Conservation (phyloP, 1,140 invertebrate genomes). For the Ptiloglossa arizonensis region DNA sequence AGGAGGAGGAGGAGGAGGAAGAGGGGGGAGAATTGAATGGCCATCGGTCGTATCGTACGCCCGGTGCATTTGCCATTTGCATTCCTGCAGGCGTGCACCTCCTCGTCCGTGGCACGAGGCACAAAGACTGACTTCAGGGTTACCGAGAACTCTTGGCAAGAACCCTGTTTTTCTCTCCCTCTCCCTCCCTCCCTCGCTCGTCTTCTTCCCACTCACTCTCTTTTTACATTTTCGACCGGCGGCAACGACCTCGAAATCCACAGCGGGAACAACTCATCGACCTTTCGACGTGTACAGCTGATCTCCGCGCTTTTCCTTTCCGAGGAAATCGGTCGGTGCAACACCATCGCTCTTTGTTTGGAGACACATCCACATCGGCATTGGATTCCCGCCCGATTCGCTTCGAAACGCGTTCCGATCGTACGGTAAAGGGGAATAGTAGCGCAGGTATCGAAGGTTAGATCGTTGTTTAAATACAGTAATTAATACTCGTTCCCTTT, state of each 20-base stretch:
- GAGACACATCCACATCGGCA: no score
- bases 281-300: constrained; percentile 50
- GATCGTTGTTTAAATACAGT: no score
- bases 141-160: constrained; percentile 67
- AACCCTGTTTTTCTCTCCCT: constrained; percentile 53
- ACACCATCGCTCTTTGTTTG: not conserved
- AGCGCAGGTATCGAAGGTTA: no score
- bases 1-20: not conserved
- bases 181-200: constrained; percentile 4
- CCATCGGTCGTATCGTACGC: constrained; percentile 35
- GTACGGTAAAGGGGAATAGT: no score
- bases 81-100: constrained; percentile 60
- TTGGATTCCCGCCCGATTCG: no score
- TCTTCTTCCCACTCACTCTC: constrained; percentile 30
- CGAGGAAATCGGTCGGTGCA: not conserved
- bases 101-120: constrained; percentile 51
- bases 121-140: constrained; percentile 66
- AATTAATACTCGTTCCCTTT: no score
- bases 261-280: constrained; percentile 53
- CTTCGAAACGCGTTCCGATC: no score
- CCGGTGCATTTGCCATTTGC: constrained; percentile 60
- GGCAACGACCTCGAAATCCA: constrained; percentile 61
- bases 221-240: constrained; percentile 56
- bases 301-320: constrained; percentile 1
- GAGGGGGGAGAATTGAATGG: constrained; percentile 27